Base-by-base conservation (phyloP, 2,113 vertebrate genomes). In the Raphicerus campestris region DNA sequence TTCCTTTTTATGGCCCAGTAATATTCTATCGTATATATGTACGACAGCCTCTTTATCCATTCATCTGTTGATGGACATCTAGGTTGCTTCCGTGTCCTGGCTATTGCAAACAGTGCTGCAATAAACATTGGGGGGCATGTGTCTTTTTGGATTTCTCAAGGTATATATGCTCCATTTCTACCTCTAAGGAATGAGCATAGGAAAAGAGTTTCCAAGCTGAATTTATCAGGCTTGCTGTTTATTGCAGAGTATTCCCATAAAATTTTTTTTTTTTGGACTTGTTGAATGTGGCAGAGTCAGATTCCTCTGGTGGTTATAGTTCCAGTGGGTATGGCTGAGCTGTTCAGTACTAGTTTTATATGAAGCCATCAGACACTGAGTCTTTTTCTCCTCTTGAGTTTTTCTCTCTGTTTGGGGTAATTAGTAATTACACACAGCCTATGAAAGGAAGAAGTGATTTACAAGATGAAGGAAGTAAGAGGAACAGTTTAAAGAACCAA, bases 321-420 rank as follows among this genome's bases (percentile, higher is more conserved):
- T 63, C 80, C 14, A 4, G 73, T 28, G 78, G 81, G 35, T 3
- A 1, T 6, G 10, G 78, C 6, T 17, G 45, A 56, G 70, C 24
- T 55, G 14, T n/a, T 63, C 61, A 39, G 60, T 39, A 4, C 24
- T 56, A 49, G 60, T 47, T 82, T 92, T 77, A 20, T 42, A 2
- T 14, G 53, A 81, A 51, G 63, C 53, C 42, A n/a, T 30, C 22
- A 95, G 78, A 78, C 58, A 30, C 4, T 0, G 16, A 51, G 7
- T 87, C 26, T 91, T 73, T 90, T 56, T n/a, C 42, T 87, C n/a
- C 51, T 24, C 19, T 56, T 86, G 82, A 63, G 14, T 93, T 81
- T 82, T 70, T 56, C 66, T 93, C 49, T 92, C 58, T 86, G 26
- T 80, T 66, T 92, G 81, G 84, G 63, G 30, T 39, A 19, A 91